Evolutionary conservation across 1,140 invertebrate species (phyloP).

Genomic region (Drosophila biarmipes): DNA sequence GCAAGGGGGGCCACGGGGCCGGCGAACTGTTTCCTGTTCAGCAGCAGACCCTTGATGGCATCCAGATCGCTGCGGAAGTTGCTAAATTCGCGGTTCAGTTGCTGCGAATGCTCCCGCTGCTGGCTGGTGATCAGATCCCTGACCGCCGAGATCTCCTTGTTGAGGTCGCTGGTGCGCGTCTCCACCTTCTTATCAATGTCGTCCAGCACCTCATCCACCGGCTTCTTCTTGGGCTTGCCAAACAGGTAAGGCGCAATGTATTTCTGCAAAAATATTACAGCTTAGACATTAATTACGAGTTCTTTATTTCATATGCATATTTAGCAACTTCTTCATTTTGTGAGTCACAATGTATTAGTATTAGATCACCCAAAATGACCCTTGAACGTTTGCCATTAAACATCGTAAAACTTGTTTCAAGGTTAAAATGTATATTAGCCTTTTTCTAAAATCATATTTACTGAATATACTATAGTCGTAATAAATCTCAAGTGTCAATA

Average conservation of each 20-base stretch:
- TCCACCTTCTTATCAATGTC: conserved; percentile 89
- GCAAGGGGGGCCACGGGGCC: conserved; percentile 85
- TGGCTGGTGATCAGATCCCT: conserved; percentile 82
- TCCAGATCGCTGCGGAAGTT: conserved; percentile 90
- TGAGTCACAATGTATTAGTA: no score
- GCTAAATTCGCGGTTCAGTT: conserved; percentile 87
- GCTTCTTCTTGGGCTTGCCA: conserved; percentile 87
- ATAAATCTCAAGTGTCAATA: background rate
- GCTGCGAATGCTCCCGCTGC: conserved; percentile 86
- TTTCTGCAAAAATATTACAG: conserved; percentile 85
- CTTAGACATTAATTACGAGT: background rate
- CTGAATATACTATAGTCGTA: background rate
- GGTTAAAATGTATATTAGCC: no score
- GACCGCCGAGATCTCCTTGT: conserved; percentile 85
- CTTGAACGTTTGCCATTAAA: background rate
- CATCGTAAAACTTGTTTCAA: no score
- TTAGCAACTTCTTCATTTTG: no score
- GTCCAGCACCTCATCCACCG: conserved; percentile 87
- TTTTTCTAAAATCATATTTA: background rate
- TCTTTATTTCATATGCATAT: background rate
- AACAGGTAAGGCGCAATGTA: conserved; percentile 88
- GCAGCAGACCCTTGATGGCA: conserved; percentile 90
- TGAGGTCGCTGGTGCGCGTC: conserved; percentile 87
- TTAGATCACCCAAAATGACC: background rate
- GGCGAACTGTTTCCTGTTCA: conserved; percentile 92